Conservation (phyloP, 1,140 invertebrate genomes). For the Eriosoma lanigerum region DNA sequence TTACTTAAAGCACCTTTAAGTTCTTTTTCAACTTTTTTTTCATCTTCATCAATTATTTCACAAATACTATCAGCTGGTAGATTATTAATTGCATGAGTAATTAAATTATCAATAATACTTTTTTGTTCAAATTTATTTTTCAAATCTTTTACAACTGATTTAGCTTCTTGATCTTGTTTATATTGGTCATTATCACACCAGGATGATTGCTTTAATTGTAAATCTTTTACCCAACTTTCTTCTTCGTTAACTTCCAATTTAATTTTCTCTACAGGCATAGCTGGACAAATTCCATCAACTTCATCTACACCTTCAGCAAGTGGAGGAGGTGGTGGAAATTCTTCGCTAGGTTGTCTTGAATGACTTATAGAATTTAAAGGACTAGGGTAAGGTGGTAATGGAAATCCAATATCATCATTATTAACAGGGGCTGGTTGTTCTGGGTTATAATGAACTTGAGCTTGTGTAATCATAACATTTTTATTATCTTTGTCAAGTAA, state of each 20-base stretch:
- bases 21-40: conserved; percentile 51
- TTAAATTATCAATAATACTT: conserved; percentile 56
- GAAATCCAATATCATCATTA: conserved; percentile 63
- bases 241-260: conserved; percentile 58
- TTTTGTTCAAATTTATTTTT: conserved; percentile 80
- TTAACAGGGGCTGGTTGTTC: conserved; percentile 56
- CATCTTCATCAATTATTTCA: conserved; percentile 37
- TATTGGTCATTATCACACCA: not conserved
- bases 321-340: conserved; percentile 83
- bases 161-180: conserved; percentile 40
- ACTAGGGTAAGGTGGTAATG: conserved; percentile 73
- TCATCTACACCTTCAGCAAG: conserved; percentile 57
- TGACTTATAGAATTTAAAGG: conserved; percentile 73
- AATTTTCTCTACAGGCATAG: conserved; percentile 53
- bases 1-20: conserved; percentile 46
- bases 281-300: conserved; percentile 22
- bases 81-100: conserved; percentile 22
- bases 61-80: conserved; percentile 29
- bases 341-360: conserved; percentile 81
- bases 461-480: conserved; percentile 73
- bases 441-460: conserved; percentile 75
- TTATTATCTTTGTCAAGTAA: conserved; percentile 55
- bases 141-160: conserved; percentile 69
- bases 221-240: conserved; percentile 73
- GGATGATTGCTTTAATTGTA: conserved; percentile 73